phyloP scores from a whole-genome alignment of 2,113 vertebrate genomes.

The Sinocyclocheilus anshuiensis region DNA sequence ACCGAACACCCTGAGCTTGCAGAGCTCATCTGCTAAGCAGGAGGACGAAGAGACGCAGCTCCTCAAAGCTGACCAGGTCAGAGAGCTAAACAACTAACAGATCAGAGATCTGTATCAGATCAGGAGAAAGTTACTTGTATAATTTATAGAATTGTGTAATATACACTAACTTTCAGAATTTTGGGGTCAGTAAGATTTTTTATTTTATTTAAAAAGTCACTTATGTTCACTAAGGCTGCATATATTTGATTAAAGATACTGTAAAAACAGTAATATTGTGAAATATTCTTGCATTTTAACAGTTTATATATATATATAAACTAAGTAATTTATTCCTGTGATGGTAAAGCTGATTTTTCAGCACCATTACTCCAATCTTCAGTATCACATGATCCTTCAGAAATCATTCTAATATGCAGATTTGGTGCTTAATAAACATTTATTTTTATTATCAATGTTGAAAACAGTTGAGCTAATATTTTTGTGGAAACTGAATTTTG shows the following conservation, averaged over 20 bases:
- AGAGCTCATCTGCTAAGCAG: slow-evolving; percentile 47
- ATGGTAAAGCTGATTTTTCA: background rate
- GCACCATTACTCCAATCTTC: background rate
- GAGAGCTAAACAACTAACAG: background rate
- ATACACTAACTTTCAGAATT: background rate
- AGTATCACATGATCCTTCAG: background rate
- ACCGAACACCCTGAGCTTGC: slow-evolving; percentile 59
- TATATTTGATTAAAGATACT: background rate
- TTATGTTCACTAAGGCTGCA: too few relatives aligned
- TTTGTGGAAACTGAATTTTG: background rate
- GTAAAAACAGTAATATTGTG: background rate
- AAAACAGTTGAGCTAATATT: background rate
- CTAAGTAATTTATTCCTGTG: background rate
- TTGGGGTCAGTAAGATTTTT: too few relatives aligned
- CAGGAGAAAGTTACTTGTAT: background rate
- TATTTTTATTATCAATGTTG: background rate
- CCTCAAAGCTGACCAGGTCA: slow-evolving; percentile 86
- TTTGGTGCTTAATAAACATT: background rate
- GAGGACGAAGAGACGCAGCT: slow-evolving; percentile 69
- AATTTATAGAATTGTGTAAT: background rate
- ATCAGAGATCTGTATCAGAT: background rate
- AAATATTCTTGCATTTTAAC: background rate
- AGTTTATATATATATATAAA: too few relatives aligned
- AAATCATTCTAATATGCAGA: background rate
- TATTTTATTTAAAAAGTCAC: too few relatives aligned